These are phyloP conservation scores for Sycobia sp. DNA, from an alignment of 1,140 invertebrate genomes.

Conservation along the genomic window DNA sequence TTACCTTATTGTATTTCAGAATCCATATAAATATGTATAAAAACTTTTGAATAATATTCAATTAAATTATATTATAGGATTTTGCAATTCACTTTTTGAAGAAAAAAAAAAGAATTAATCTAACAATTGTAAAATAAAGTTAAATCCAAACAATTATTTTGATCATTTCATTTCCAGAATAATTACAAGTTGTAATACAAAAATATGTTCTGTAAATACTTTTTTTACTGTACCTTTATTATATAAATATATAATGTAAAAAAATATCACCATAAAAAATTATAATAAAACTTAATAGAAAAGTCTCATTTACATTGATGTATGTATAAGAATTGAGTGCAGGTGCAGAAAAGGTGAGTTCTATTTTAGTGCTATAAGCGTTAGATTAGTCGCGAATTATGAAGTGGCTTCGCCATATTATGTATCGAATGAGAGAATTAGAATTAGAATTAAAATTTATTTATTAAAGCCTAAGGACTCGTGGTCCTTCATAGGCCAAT, in stretches of 20 bases:
- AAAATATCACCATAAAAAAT: not conserved
- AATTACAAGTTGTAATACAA: slow-evolving; percentile 22
- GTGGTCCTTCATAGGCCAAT: too few species aligned
- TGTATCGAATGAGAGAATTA: not conserved
- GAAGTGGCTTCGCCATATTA: slow-evolving; percentile 47
- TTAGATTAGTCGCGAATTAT: slow-evolving; percentile 50
- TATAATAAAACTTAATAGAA: too few species aligned
- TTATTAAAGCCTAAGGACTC: too few species aligned
- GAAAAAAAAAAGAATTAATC: not conserved
- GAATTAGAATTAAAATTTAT: too few species aligned
- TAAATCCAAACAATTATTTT: slow-evolving; percentile 5
- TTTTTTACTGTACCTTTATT: too few species aligned
- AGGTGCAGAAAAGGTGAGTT: not conserved
- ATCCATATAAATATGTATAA: not conserved
- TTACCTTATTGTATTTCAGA: not conserved
- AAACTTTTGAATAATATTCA: slow-evolving; percentile 5
- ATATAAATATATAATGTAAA: slow-evolving; percentile 3
- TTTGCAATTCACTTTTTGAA: not conserved
- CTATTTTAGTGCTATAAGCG: slow-evolving; percentile 35
- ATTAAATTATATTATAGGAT: not conserved
- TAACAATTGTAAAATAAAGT: slow-evolving; percentile 28
- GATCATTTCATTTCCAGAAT: slow-evolving; percentile 9
- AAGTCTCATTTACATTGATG: not conserved
- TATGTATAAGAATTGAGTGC: slow-evolving; percentile 9
- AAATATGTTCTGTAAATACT: slow-evolving; percentile 15